phyloP scores from a whole-genome alignment of 2,888 invertebrate species.

The Andrena bucephala region DNA sequence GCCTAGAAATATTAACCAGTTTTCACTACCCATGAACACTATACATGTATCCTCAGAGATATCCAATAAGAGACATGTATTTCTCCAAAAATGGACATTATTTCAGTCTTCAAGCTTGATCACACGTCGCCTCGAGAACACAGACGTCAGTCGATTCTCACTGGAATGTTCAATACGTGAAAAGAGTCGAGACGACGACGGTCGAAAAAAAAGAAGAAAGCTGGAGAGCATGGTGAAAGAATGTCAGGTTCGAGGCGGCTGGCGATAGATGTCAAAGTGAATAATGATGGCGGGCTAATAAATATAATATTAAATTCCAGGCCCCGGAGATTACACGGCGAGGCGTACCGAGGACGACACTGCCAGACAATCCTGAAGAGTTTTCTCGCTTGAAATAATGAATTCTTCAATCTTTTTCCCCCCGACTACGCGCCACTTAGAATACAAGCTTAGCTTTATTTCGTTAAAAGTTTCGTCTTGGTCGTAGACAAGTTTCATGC shows the following conservation, averaged over 20 bases:
- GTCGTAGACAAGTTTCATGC: background rate
- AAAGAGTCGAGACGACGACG: conserved; percentile 23
- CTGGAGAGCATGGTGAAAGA: conserved; percentile 25
- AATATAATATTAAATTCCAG: conserved; percentile 72
- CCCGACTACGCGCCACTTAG: background rate
- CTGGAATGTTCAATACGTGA: conserved; percentile 37
- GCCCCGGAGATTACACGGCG: conserved; percentile 45
- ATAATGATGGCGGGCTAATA: conserved; percentile 66
- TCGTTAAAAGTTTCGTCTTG: conserved; percentile 6
- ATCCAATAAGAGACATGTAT: background rate
- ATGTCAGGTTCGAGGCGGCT: conserved; percentile 28
- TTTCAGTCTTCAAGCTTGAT: background rate
- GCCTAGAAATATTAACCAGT: background rate
- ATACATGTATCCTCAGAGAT: background rate
- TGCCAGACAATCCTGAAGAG: conserved; percentile 5
- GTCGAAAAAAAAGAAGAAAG: conserved; percentile 4
- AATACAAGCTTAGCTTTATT: conserved; percentile 22
- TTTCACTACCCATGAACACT: too few species aligned
- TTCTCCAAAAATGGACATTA: background rate
- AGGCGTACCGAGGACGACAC: background rate
- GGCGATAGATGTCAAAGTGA: conserved; percentile 65
- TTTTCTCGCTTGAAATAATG: conserved; percentile 39
- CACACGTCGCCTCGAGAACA: conserved; percentile 1
- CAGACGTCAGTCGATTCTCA: conserved; percentile 25
- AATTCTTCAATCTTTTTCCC: conserved; percentile 35